Evolutionary conservation across 53 echinoderm and acorn worm species (phyloP).

Genomic region (Crossaster papposus): DNA sequence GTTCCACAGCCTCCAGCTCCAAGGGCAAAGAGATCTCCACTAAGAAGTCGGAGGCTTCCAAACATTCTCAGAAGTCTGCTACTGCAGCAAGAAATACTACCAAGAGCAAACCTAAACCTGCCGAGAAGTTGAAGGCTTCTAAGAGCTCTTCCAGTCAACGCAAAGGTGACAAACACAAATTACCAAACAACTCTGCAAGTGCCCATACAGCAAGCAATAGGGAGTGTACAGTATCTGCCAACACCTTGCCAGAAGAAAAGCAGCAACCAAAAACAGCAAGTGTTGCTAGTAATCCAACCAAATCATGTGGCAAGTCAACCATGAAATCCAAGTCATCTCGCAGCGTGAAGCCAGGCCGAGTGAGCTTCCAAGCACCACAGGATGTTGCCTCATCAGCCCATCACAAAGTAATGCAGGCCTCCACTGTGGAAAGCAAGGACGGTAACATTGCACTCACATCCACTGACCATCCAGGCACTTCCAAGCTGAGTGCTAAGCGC

Average conservation of each 20-base stretch:
- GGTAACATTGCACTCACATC: slow-evolving; percentile 20
- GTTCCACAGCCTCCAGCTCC: neutral
- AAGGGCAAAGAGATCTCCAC: slow-evolving; percentile 1
- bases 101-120: neutral
- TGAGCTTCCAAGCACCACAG: slow-evolving; percentile 23
- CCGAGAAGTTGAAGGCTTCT: slow-evolving; percentile 29
- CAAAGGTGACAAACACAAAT: slow-evolving; percentile 4
- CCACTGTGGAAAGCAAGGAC: slow-evolving; percentile 25
- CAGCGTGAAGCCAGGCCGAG: slow-evolving; percentile 13
- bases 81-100: slow-evolving; percentile 1
- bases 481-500: neutral
- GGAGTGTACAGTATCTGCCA: neutral
- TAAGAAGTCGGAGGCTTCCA: slow-evolving; percentile 2
- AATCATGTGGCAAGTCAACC: slow-evolving; percentile 6
- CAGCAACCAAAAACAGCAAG: neutral
- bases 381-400: slow-evolving; percentile 10
- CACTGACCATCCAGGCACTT: neutral
- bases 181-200: slow-evolving; percentile 15
- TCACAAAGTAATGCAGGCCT: neutral
- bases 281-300: neutral
- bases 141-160: slow-evolving; percentile 10
- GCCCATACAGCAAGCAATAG: neutral
- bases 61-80: neutral
- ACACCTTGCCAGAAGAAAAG: neutral
- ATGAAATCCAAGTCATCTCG: slow-evolving; percentile 26